Percentiles rank a stretch among this genome's conserved stretches.
Conservation (phyloP, 2,113 vertebrate species). For the Nansenia antarctica region DNA sequence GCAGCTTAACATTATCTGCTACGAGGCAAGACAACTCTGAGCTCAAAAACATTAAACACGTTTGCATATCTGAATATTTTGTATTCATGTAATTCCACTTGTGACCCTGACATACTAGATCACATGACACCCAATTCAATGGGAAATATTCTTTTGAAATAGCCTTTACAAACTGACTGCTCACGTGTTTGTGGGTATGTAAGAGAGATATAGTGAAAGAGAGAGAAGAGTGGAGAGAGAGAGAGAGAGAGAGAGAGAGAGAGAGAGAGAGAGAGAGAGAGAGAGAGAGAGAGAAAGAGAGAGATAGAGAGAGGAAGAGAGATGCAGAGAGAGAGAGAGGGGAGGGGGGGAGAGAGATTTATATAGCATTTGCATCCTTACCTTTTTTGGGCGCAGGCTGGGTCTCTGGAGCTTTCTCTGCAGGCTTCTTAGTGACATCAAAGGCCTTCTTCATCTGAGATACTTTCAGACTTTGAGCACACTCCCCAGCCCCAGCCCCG, state of each 20-base stretch:
- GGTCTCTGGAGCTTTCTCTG: conserved; percentile 55
- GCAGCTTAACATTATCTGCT: too few relatives aligned
- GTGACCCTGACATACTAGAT: too few relatives aligned
- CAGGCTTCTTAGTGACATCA: conserved; percentile 67
- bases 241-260: background rate
- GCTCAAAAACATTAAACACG: background rate
- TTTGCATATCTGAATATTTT: too few relatives aligned
- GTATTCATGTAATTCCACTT: too few relatives aligned
- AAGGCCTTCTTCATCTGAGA: conserved; percentile 72
- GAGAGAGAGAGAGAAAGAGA: background rate
- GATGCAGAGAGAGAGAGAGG: background rate
- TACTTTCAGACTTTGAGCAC: conserved; percentile 63
- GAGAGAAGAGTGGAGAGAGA: background rate
- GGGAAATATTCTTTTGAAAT: too few relatives aligned
- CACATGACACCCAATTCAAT: too few relatives aligned
- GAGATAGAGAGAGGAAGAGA: background rate
- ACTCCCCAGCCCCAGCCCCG: conserved; percentile 42
- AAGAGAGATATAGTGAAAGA: background rate
- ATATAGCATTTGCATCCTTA: conserved; percentile 25
- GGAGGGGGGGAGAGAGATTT: background rate
- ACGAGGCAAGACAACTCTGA: too few relatives aligned
- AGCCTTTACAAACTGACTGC: background rate
- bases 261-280: background rate
- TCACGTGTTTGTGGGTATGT: background rate
- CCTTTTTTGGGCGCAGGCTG: conserved; percentile 71